These are phyloP conservation scores for Mugil cephalus DNA, from an alignment of 2,113 vertebrate species.

Conservation along the genomic window DNA sequence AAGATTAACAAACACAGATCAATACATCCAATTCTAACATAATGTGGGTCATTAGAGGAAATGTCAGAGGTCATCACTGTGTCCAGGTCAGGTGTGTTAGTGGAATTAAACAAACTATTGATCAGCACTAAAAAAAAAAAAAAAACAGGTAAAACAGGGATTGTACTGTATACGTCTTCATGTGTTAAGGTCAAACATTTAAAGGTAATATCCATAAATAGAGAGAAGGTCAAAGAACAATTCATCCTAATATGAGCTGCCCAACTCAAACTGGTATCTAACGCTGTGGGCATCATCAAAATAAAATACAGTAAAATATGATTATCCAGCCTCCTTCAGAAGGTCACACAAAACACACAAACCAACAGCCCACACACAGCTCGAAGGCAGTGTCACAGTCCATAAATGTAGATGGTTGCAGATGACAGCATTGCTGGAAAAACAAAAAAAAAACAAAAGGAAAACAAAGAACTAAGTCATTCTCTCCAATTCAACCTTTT, in stretches of 20 bases:
- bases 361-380: not conserved
- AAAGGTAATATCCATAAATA: not conserved
- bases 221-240: constrained; percentile 5
- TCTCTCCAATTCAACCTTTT: not conserved
- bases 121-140: not conserved
- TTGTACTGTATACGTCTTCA: not conserved
- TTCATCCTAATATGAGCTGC: not conserved
- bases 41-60: constrained; percentile 21
- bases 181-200: not conserved
- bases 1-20: constrained; percentile 6
- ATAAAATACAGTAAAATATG: not conserved
- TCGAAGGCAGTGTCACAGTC: too few species aligned
- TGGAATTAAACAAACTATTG: not conserved
- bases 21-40: constrained; percentile 12
- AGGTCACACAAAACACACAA: constrained; percentile 3
- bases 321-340: not conserved
- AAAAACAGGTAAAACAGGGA: not conserved
- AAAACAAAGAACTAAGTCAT: not conserved
- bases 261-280: not conserved
- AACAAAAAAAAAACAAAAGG: too few species aligned
- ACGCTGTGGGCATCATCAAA: not conserved
- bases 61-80: constrained; percentile 21
- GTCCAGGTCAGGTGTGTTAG: not conserved
- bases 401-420: not conserved
- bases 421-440: not conserved